Percentiles rank a stretch among this genome's conserved stretches.
Conservation (phyloP, 2,888 invertebrate genomes). For the Torymus texanus region DNA sequence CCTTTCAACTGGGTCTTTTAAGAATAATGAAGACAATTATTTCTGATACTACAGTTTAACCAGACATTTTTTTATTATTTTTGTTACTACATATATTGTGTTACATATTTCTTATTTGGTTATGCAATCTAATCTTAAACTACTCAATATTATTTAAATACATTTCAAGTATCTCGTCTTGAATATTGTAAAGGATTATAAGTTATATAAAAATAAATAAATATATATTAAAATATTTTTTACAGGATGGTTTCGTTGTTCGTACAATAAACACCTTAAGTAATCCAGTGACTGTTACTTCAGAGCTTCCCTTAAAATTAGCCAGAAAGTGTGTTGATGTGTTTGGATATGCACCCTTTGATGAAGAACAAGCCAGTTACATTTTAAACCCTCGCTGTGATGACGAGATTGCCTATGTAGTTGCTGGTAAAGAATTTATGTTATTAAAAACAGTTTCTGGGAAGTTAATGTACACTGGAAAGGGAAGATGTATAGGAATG, state of each 20-base stretch:
- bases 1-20: no score
- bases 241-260: constrained; percentile 87
- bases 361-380: constrained; percentile 79
- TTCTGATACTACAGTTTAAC: no score
- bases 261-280: constrained; percentile 82
- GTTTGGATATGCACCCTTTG: constrained; percentile 84
- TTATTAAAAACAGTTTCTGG: constrained; percentile 89
- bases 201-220: background rate
- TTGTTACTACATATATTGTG: no score
- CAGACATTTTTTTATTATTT: no score
- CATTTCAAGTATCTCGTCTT: no score
- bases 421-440: constrained; percentile 93
- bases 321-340: constrained; percentile 88
- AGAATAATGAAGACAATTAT: no score
- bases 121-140: no score
- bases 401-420: constrained; percentile 86
- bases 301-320: constrained; percentile 82
- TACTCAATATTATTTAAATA: no score
- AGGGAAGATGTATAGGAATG: constrained; percentile 89
- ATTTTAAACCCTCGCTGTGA: constrained; percentile 79
- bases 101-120: no score
- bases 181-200: background rate
- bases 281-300: constrained; percentile 78
- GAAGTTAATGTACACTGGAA: constrained; percentile 92
- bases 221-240: constrained; percentile 15